Base-by-base conservation (phyloP, 2,888 invertebrate genomes). In the Campoletis raptor region DNA sequence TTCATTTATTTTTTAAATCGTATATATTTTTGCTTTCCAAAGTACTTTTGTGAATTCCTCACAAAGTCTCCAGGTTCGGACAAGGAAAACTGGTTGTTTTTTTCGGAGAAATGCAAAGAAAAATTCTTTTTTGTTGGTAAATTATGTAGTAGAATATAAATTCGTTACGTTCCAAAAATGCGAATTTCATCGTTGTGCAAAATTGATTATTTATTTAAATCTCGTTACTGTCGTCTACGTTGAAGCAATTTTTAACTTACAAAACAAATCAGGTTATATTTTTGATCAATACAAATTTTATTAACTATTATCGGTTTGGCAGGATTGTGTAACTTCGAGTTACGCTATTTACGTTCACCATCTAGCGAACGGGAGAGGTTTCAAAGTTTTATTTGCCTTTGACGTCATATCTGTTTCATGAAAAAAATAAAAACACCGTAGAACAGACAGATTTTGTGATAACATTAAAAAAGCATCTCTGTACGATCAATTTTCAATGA, bases 221-320 rank as follows among this genome's bases (percentile, higher is more conserved):
- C 15, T 61, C 15, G 12, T 61, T 24, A 15, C 30, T 30, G 8
- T 70, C 48, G 48, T 30, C 48, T 18, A 18, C 48, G 48, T 70
- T 70, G 48, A 70, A 70, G 48, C 48, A 70, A 48, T 70, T 48
- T 30, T 10, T 48, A 15, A 67, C 21, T 45, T 15, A 48, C 40
- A 67, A 12, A 70, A 70, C 45, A 48, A 30, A 30, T 48, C n/a
- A 15, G 42, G 21, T 15, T 64, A 36, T 36, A 12, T 36, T 24
- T 69, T 70, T 36, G 8, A 24, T 24, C 8, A 15, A 45, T 70
- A 70, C 18, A 45, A 45, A 45, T 48, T 48, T 70, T 8, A 45
- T 70, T 48, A 45, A 70, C 24, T 30, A 24, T 70, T 70, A 21
- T 30, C 30, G 70, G 45, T 70, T 70, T 45, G n/a, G 70, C 42